Percentiles rank a stretch among this genome's conserved stretches.
Conservation (phyloP, 2,888 invertebrate species). For the Euspilapteryx auroguttella region DNA sequence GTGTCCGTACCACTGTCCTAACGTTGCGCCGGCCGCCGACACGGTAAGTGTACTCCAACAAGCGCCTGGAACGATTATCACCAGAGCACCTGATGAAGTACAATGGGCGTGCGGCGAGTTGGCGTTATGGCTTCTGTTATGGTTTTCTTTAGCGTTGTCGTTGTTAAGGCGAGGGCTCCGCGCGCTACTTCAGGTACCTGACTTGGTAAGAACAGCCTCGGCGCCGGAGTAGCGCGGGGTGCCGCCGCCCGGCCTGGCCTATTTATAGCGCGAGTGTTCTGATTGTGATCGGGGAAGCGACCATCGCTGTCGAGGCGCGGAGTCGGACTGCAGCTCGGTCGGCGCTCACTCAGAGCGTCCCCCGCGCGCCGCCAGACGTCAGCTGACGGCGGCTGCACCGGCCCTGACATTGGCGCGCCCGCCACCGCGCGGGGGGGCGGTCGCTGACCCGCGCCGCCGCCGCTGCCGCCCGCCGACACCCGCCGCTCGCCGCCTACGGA, state of each 20-base stretch:
- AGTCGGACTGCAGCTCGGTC: slow-evolving; percentile 25
- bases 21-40: slow-evolving; percentile 59
- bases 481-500: slow-evolving; percentile 10
- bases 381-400: slow-evolving; percentile 60
- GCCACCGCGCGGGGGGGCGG: slow-evolving; percentile 33
- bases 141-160: too few species aligned
- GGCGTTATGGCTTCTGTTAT: slow-evolving; percentile 11
- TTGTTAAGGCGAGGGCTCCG: slow-evolving; percentile 65
- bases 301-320: slow-evolving; percentile 8
- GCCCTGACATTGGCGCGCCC: slow-evolving; percentile 60
- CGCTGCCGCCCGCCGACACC: slow-evolving; percentile 20
- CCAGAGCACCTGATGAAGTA: slow-evolving; percentile 99
- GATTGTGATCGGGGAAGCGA: slow-evolving; percentile 10
- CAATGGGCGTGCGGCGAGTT: slow-evolving; percentile 92
- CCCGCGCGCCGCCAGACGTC: slow-evolving; percentile 60
- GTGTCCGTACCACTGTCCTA: slow-evolving; percentile 7
- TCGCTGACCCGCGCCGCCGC: slow-evolving; percentile 53
- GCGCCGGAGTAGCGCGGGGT: slow-evolving; percentile 89
- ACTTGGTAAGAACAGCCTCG: slow-evolving; percentile 79
- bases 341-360: slow-evolving; percentile 27
- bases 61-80: slow-evolving; percentile 90
- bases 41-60: slow-evolving; percentile 99
- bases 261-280: slow-evolving; percentile 28
- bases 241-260: slow-evolving; percentile 29
- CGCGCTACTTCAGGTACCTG: slow-evolving; percentile 99